Percentiles rank a stretch among this genome's conserved stretches.
phyloP scores from a whole-genome alignment of 2,888 invertebrate genomes.

The Drosophila mulleri region DNA sequence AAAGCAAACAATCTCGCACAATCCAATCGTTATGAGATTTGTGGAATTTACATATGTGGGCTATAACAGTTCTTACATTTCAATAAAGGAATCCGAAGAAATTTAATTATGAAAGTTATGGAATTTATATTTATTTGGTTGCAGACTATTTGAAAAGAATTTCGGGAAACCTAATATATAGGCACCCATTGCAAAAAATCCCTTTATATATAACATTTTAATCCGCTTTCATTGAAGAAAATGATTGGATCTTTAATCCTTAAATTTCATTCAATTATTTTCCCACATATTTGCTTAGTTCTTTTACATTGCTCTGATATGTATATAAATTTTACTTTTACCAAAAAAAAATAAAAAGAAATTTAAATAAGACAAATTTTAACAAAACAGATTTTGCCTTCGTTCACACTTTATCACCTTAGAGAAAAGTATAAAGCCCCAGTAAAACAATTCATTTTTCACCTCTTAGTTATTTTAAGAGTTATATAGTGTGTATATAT shows the following conservation, averaged over 20 bases:
- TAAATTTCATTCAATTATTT: constrained; percentile 2
- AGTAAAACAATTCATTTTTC: constrained; percentile 46
- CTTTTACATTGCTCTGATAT: constrained; percentile 41
- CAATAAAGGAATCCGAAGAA: not conserved
- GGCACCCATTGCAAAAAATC: not conserved
- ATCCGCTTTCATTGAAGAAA: not conserved
- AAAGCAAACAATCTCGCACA: constrained; percentile 7
- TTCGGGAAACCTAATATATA: not conserved
- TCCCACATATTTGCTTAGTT: constrained; percentile 14
- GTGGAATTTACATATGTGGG: not conserved
- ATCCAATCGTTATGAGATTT: constrained; percentile 10
- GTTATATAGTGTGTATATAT: constrained; percentile 52
- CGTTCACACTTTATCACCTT: constrained; percentile 13
- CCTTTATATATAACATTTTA: not conserved
- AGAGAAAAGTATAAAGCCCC: constrained; percentile 47
- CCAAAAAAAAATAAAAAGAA: constrained; percentile 1
- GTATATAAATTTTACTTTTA: constrained; percentile 26
- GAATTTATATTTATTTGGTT: too few species aligned
- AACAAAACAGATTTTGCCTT: constrained; percentile 18
- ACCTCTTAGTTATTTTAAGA: constrained; percentile 47
- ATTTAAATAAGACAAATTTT: not conserved
- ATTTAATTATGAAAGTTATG: not conserved
- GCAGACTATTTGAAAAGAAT: not conserved
- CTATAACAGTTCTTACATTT: not conserved
- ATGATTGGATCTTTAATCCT: not conserved